Evolutionary conservation across 1,140 invertebrate species (phyloP), one percentile per base, ranked within the genome.

Genomic region (Pollicipes pollicipes): DNA sequence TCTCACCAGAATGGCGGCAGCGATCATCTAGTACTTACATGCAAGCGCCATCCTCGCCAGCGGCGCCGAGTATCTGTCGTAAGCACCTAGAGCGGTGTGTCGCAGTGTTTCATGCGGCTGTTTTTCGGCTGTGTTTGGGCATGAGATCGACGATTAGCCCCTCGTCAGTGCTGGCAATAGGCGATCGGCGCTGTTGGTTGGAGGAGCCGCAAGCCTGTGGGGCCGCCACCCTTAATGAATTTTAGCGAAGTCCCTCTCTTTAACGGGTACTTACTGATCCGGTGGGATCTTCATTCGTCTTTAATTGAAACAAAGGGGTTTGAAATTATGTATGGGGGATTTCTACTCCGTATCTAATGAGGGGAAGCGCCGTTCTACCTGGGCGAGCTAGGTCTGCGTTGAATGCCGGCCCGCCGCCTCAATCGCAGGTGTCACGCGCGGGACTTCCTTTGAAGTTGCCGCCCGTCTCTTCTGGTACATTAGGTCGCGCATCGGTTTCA

Each of bases 371-470:
- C 72, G 70, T 68, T 73, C 32, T 63, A 68, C 68, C 45, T 45
- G 67, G 2, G 13, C 45, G 45, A 58, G 45, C 45, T 58, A 58
- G 17, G 45, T 58, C 10, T 58, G 45, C 17, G 17, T 2, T 58
- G 45, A 58, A 21, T 10, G 45, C 45, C 45, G 45, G 45, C 45
- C 45, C 35, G 45, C 10, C 68, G 72, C 75, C 71, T 71, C 75
- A 73, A 73, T 71, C 69, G 70, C 73, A 37, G 71, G 73, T 75
- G 75, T 75, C 74, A 75, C 75, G 75, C 75, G 75, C 74, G 73
- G 74, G 45, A 58, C 69, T 37, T 70, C 32, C 68, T 72, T 76
- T 76, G 74, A 72, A 75, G 66, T 27, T 73, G 73, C 72, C 75
- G 74, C 73, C 74, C 75, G 72, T 72, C 74, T 75, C 45, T 58